These are phyloP conservation scores for Cassiopea andromeda DNA, from an alignment of 30 jellyfish, hydroid and myxozoan species.

Conservation along the genomic window DNA sequence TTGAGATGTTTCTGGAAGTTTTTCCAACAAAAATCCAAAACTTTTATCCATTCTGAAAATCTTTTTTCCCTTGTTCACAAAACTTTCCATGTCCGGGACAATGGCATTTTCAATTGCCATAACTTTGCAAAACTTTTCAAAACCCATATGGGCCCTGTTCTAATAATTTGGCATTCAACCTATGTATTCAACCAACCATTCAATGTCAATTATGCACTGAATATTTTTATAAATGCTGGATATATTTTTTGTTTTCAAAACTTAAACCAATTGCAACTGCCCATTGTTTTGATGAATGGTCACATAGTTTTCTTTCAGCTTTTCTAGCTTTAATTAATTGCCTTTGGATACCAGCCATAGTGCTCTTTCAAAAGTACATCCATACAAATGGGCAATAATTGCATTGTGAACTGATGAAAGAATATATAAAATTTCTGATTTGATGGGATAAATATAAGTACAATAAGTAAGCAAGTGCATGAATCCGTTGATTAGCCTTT, in stretches of 20 bases:
- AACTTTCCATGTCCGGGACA: too few relatives aligned
- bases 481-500: slow-evolving; percentile 6
- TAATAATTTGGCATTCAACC: too few relatives aligned
- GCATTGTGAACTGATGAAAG: neutral
- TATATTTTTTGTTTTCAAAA: neutral
- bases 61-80: too few relatives aligned
- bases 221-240: neutral
- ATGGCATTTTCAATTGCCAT: too few relatives aligned
- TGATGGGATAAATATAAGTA: neutral
- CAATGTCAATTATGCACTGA: too few relatives aligned
- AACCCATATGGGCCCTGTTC: too few relatives aligned
- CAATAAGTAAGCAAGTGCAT: slow-evolving; percentile 28
- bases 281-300: slow-evolving; percentile 10
- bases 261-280: slow-evolving; percentile 11
- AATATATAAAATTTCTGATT: slow-evolving; percentile 5
- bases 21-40: too few relatives aligned
- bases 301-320: neutral
- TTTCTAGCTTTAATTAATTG: neutral
- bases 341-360: slow-evolving; percentile 15
- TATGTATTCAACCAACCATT: too few relatives aligned
- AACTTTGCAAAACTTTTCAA: too few relatives aligned
- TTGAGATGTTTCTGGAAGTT: too few relatives aligned
- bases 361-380: slow-evolving; percentile 8
- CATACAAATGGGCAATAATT: slow-evolving; percentile 21
- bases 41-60: too few relatives aligned